Base-by-base conservation (phyloP, 2,113 vertebrate species). In the Zosterops borbonicus region DNA sequence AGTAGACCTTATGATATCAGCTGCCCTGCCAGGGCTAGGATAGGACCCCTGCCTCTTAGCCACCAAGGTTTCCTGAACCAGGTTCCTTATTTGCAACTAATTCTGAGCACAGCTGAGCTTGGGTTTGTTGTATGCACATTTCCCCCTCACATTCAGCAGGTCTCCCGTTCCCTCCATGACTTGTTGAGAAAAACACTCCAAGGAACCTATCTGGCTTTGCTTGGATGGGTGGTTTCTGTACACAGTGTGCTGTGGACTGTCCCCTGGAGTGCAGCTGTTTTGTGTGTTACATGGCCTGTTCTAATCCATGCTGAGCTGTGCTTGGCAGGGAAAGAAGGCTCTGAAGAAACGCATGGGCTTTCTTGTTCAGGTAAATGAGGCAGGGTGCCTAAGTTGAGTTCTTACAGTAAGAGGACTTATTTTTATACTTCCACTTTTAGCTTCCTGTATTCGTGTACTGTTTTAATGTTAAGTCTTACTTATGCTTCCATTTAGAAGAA, bases 361-460 rank as follows among this genome's bases (percentile, higher is more conserved):
- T 69, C 53, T 86, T 80, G 55, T 55, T 89, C 58, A 90, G 65
- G 91, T 71, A 53, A 39, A 89, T 64, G 31, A 85, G 75, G 69
- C 50, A 92, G 92, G 78, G 68, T 96, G 85, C 83, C 92, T 46
- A 53, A 63, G 64, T 33, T 25, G 67, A 78, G 41, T 67, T 94
- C 87, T 87, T 89, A 63, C 9, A 80, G 92, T 53, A 90, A 94
- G 71, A 92, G 60, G 74, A 94, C 71, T 95, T 95, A 85, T 78
- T 95, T 97, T 92, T 95, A 70, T 96, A 93, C 41, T 92, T 92
- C 52, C 6, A n/a, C 14, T 59, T 77, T 67, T 35, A 81, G 73
- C 79, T 92, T 96, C 69, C 52, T 92, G 53, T 74, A 87, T 82
- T 91, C 9, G 14, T 31, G 20, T 33, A 29, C 19, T 58, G 41